Evolutionary conservation across 2,113 vertebrate genomes (phyloP).

Genomic region (Dicentrarchus labrax): DNA sequence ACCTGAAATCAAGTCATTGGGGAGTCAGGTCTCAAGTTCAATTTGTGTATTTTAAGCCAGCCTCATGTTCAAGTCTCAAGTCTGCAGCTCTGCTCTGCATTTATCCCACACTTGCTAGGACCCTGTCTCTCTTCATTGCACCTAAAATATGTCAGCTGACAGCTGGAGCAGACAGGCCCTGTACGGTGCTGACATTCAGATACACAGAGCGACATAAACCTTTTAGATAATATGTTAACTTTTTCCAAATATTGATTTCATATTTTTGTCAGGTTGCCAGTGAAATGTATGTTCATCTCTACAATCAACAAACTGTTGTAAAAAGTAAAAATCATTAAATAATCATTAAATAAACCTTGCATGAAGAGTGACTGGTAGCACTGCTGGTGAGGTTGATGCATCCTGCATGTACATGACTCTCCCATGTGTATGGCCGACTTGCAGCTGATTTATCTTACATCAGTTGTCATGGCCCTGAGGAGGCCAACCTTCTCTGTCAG

Average conservation of each 20-base stretch:
- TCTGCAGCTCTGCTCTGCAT: not conserved
- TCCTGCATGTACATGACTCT: not conserved
- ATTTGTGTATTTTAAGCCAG: not conserved
- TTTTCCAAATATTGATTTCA: not conserved
- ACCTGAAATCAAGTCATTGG: not conserved
- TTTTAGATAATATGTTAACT: not conserved
- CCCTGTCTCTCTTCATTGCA: not conserved
- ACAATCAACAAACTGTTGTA: not conserved
- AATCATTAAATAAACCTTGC: not conserved
- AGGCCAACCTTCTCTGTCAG: conserved; percentile 53
- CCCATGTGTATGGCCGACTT: conserved; percentile 3
- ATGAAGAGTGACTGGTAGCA: conserved; percentile 7
- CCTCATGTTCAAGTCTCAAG: not conserved
- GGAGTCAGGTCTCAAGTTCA: not conserved
- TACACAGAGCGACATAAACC: not conserved
- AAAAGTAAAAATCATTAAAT: not conserved
- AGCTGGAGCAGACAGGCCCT: not conserved
- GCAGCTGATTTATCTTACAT: conserved; percentile 48
- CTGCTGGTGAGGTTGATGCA: not conserved
- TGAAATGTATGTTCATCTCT: conserved; percentile 1
- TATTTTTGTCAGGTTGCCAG: not conserved
- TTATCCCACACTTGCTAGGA: not conserved
- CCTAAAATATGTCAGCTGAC: conserved; percentile 4
- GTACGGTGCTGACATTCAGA: not conserved
- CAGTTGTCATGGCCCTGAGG: conserved; percentile 50